Evolutionary conservation across 2,113 vertebrate genomes (phyloP), one percentile per base, ranked within the genome.

Genomic region (Thunnus thynnus): DNA sequence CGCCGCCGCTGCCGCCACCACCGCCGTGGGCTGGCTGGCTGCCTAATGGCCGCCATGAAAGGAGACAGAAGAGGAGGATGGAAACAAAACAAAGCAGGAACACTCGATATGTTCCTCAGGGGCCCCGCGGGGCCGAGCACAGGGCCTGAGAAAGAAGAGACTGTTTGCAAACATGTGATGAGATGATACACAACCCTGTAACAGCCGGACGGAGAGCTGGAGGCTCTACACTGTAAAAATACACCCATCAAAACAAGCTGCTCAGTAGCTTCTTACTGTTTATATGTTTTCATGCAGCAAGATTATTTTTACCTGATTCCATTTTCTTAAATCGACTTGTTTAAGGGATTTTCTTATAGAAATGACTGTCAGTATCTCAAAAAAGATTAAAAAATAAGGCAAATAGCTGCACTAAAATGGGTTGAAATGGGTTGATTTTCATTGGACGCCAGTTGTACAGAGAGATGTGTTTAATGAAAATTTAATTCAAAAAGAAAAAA

Each of bases 1-100:
- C 27, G 20, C 63, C 4, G 27, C 27, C 27, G 4, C 27, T 1
- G 27, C 27, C 27, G 1, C 27, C 27, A 4, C 27, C 4, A 4
- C 27, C 4, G 27, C 27, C 27, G 27, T 1, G 1, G 27, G 3
- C 27, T 66, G 78, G 73, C 78, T n/a, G 2, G 50, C 82, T 51
- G 67, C 79, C 83, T 88, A 69, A 85, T 82, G 73, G 71, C 13
- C 0, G 44, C 75, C 75, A 20, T 36, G 56, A 74, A 72, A 56
- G 57, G 48, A 60, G 32, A 54, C 44, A n/a, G 13, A 32, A 12
- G 3, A 69, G 18, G 27, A 68, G 0, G 2, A 30, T 30, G 27
- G 36, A 62, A 63, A 20, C 18, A 54, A 64, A 83, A 66, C 63
- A 66, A 70, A 81, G 50, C 36, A 11, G 74, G 4, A 70, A 18